These are phyloP conservation scores for Lepidonotus clava DNA, from an alignment of 2,888 invertebrate species.

Conservation along the genomic window DNA sequence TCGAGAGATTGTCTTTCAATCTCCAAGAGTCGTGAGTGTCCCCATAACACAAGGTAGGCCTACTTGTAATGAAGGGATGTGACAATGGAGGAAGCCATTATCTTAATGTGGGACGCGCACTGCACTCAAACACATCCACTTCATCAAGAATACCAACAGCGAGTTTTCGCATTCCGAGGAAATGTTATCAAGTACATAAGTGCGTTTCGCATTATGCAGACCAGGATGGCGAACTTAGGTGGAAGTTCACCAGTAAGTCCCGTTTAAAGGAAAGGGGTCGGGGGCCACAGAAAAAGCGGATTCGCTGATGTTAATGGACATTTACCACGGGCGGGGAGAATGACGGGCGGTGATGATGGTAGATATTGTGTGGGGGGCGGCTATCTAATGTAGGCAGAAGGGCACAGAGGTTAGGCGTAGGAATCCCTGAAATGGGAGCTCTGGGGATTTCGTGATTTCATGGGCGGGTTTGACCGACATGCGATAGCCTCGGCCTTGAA, in stretches of 20 bases:
- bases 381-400: neutral
- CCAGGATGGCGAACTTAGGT: no score
- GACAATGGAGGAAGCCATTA: no score
- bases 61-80: no score
- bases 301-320: constrained; percentile 11
- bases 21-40: no score
- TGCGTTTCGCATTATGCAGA: no score
- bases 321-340: neutral
- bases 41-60: no score
- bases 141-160: no score
- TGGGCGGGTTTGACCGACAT: neutral
- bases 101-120: no score
- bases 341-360: neutral
- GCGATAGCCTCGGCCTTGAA: neutral
- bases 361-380: neutral
- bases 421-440: neutral
- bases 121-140: no score
- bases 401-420: neutral
- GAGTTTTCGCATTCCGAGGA: no score
- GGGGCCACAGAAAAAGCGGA: neutral
- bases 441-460: neutral
- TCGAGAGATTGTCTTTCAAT: no score
- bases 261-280: neutral
- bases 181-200: no score
- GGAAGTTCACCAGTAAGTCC: neutral